phyloP scores from a whole-genome alignment of 2,888 invertebrate species.

The Ctena decussata region DNA sequence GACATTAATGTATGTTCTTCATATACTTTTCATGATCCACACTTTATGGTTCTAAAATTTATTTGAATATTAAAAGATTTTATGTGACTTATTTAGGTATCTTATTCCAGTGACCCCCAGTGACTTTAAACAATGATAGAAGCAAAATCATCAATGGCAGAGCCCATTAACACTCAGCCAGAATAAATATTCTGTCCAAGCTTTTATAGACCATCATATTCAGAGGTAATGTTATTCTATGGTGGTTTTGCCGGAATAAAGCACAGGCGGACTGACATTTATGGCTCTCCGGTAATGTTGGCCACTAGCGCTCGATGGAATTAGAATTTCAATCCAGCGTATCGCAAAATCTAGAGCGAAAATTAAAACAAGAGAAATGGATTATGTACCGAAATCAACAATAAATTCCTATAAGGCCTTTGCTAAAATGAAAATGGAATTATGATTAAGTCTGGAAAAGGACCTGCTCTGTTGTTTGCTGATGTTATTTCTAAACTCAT shows the following conservation, averaged over 20 bases:
- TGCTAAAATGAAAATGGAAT: conserved; percentile 18
- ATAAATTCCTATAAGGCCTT: background rate
- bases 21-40: no score
- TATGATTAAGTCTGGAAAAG: conserved; percentile 11
- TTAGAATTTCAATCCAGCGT: conserved; percentile 8
- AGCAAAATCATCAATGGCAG: background rate
- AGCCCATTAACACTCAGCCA: background rate
- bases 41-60: no score
- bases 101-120: no score
- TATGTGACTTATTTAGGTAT: no score
- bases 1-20: no score
- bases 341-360: conserved; percentile 16
- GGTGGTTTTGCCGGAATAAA: conserved; percentile 4
- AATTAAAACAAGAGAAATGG: conserved; percentile 19
- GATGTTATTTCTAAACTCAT: conserved; percentile 18
- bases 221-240: background rate
- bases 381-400: conserved; percentile 15
- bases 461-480: conserved; percentile 28
- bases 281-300: background rate
- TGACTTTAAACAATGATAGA: background rate
- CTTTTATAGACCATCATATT: conserved; percentile 13
- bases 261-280: background rate
- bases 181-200: conserved; percentile 4
- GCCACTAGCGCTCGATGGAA: conserved; percentile 2
- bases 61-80: no score